A percentile compares a stretch with the other conserved stretches of the same genome.
phyloP scores from a whole-genome alignment of 1,140 invertebrate genomes.

The Liolophura sinensis region DNA sequence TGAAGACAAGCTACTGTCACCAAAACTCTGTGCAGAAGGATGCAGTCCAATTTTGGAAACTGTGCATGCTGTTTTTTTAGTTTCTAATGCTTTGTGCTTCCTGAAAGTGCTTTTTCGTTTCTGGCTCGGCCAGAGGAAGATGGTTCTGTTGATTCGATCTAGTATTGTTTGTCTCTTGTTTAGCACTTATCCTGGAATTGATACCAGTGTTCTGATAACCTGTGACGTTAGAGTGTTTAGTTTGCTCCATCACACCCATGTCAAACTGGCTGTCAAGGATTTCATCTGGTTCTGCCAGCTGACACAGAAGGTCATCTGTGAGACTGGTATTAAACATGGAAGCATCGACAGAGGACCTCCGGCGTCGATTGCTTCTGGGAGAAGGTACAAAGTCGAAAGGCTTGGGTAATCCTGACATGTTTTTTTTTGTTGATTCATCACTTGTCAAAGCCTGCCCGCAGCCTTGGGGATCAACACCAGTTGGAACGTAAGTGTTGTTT shows the following conservation, averaged over 20 bases:
- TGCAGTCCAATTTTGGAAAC: too few relatives aligned
- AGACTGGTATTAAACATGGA: constrained; percentile 33
- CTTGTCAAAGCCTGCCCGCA: not conserved
- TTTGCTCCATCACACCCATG: not conserved
- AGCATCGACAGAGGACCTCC: not conserved
- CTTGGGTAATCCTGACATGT: not conserved
- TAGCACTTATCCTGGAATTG: too few relatives aligned
- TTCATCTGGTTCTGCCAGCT: constrained; percentile 39
- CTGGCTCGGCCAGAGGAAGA: too few relatives aligned
- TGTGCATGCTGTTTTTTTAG: too few relatives aligned
- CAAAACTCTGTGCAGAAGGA: too few relatives aligned
- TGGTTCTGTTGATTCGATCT: too few relatives aligned
- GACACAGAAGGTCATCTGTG: constrained; percentile 41
- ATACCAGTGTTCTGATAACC: too few relatives aligned
- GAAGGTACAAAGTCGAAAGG: too few relatives aligned
- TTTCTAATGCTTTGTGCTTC: too few relatives aligned
- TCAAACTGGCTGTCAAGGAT: constrained; percentile 31
- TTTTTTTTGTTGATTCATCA: constrained; percentile 1
- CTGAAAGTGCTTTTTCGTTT: too few relatives aligned
- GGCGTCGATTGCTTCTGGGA: not conserved
- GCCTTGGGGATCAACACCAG: not conserved
- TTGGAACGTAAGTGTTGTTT: constrained; percentile 7
- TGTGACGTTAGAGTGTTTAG: not conserved
- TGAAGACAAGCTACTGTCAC: too few relatives aligned
- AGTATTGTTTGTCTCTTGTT: too few relatives aligned